Evolutionary conservation across 2,797 vertebrate species (phyloP), one percentile per base, ranked within the genome.

Genomic region (Aratinga solstitialis): DNA sequence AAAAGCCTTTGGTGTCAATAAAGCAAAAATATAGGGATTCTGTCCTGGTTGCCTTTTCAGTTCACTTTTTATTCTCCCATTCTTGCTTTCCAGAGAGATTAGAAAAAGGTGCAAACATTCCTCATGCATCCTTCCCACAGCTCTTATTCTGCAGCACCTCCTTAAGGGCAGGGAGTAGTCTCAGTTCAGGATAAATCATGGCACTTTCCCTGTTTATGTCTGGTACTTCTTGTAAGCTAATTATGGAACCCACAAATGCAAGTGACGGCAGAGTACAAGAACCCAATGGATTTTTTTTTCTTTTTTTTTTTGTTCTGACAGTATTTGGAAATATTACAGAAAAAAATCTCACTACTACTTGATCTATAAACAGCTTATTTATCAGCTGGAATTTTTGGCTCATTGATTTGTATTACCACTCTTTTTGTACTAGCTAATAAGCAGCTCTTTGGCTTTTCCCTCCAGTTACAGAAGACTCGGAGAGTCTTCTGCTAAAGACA

Each of bases 41-140:
- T 23, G 47, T 65, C 30, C 18, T 54, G 27, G 47, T 54, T 78
- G 17, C 17, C 45, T 93, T 91, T 87, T 74, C 27, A 53, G 20
- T 58, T 92, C n/a, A 50, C 56, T 66, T 93, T 77, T 62, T 74
- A 75, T 91, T 95, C 7, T 80, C 78, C 18, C 13, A 21, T 45
- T 84, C 65, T 77, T 51, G 24, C 50, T 95, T 20, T 62, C 32
- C 51, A 83, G 59, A 65, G 68, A 76, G 67, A 82, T 83, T 45
- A 89, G 27, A 89, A 94, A 61, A 42, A 40, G 7, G 24, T 74
- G 23, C 38, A 92, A 77, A 86, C 2, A 54, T 27, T 43, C 43
- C 29, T 76, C 29, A 62, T 72, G 26, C 8, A 53, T 10, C 8
- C 23, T 61, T 81, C 32, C 9, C 21, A 85, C 84, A 90, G 62